Evolutionary conservation across 2,888 invertebrate genomes (phyloP), one percentile per base, ranked within the genome.

Genomic region (Trissoscelio sp.): DNA sequence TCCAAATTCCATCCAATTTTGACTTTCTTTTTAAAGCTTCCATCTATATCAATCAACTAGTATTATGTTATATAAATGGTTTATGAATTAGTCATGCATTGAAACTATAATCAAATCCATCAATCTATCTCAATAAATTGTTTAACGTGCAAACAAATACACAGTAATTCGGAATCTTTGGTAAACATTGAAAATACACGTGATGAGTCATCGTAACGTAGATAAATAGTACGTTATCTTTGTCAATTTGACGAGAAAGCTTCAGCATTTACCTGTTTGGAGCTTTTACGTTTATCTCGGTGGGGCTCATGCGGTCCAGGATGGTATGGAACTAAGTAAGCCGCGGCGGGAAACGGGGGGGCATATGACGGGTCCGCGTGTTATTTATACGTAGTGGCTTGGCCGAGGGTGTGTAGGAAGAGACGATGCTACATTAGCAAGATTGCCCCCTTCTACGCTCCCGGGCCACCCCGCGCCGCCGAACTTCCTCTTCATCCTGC

Each of bases 351-450:
- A 80, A 72, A 80, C 39, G n/a, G 70, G 53, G 55, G 83, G 81
- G 79, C 72, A 67, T 67, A 73, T 75, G 79, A 83, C 70, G 81
- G 82, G 80, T 80, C 79, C 83, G 79, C 84, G 84, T 84, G 86
- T 85, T 86, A 87, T 87, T 88, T 87, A 87, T 87, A 85, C 86
- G 83, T 86, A 85, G 87, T 87, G 86, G 88, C 87, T 86, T 86
- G 84, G 86, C 79, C 83, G 77, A 83, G 83, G 80, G 81, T 81
- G 83, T 83, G 84, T 77, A 85, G 85, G 84, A 83, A 84, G 86
- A 80, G 84, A 81, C 87, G 87, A 84, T 80, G 88, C 86, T 89
- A 88, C 89, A 88, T 89, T 89, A 89, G 89, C 88, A 88, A 88
- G 88, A 89, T 89, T 89, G 88, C 88, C 88, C 85, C 86, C 83